Evolutionary conservation across 2,888 invertebrate genomes (phyloP).

Genomic region (Tridacna gigas): DNA sequence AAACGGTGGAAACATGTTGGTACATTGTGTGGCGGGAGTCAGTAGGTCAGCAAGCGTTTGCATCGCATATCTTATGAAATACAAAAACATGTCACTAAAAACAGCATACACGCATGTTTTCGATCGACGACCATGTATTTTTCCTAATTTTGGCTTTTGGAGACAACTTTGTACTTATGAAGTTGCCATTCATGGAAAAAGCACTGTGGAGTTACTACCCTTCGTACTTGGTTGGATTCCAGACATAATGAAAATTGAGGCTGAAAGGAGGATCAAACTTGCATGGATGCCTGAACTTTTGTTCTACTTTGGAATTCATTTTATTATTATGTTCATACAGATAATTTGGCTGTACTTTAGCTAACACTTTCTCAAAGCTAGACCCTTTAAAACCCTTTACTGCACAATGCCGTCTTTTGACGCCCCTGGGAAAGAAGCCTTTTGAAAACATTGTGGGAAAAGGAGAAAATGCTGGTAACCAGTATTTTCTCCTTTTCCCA

Average conservation of each 20-base stretch:
- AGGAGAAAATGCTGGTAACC: conserved; percentile 5
- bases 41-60: conserved; percentile 77
- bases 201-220: conserved; percentile 71
- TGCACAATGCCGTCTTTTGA: neutral
- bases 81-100: conserved; percentile 61
- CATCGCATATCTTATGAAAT: conserved; percentile 73
- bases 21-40: conserved; percentile 76
- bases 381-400: too few species aligned
- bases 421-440: neutral
- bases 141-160: conserved; percentile 76
- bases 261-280: conserved; percentile 58
- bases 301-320: conserved; percentile 57
- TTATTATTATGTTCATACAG: conserved; percentile 62
- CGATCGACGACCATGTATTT: conserved; percentile 66
- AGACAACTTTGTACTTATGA: conserved; percentile 69
- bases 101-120: conserved; percentile 70
- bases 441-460: neutral
- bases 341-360: conserved; percentile 46
- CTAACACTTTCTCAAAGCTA: too few species aligned
- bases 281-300: conserved; percentile 70
- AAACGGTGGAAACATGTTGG: conserved; percentile 66
- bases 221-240: conserved; percentile 68
- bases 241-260: conserved; percentile 58
- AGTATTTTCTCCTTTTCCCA: neutral
- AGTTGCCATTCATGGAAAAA: conserved; percentile 54